Evolutionary conservation across 2,888 invertebrate species (phyloP).

Genomic region (Epistrophella euchroma): DNA sequence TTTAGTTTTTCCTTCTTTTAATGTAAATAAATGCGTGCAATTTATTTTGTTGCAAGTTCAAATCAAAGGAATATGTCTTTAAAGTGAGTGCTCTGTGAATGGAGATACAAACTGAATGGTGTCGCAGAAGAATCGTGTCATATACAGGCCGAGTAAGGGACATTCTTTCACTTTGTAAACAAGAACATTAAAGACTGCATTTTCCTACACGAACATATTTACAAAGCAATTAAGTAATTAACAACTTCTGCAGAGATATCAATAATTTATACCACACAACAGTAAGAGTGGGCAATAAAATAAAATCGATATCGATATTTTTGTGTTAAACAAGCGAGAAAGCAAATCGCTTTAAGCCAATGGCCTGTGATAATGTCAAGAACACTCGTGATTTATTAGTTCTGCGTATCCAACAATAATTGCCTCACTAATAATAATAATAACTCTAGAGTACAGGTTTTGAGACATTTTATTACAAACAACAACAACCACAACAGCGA

Average conservation of each 20-base stretch:
- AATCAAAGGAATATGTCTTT: background rate
- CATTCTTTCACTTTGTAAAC: background rate
- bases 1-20: slow-evolving; percentile 28
- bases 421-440: slow-evolving; percentile 66
- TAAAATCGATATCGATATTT: slow-evolving; percentile 41
- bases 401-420: slow-evolving; percentile 67
- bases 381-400: slow-evolving; percentile 77
- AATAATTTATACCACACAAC: slow-evolving; percentile 29
- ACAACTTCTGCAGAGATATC: slow-evolving; percentile 55
- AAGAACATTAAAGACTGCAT: background rate
- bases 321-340: slow-evolving; percentile 23
- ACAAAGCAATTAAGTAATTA: slow-evolving; percentile 53
- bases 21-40: slow-evolving; percentile 27
- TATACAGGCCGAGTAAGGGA: background rate
- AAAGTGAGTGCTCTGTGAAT: slow-evolving; percentile 30
- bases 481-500: slow-evolving; percentile 5
- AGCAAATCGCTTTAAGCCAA: slow-evolving; percentile 72
- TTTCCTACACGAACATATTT: background rate
- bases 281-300: slow-evolving; percentile 15
- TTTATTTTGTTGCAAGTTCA: slow-evolving; percentile 28
- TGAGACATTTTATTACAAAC: slow-evolving; percentile 30
- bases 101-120: slow-evolving; percentile 19
- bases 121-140: slow-evolving; percentile 14
- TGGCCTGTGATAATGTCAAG: slow-evolving; percentile 78
- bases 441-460: slow-evolving; percentile 63